phyloP scores from a whole-genome alignment of 1,140 invertebrate genomes.

The Cephus cinctus region DNA sequence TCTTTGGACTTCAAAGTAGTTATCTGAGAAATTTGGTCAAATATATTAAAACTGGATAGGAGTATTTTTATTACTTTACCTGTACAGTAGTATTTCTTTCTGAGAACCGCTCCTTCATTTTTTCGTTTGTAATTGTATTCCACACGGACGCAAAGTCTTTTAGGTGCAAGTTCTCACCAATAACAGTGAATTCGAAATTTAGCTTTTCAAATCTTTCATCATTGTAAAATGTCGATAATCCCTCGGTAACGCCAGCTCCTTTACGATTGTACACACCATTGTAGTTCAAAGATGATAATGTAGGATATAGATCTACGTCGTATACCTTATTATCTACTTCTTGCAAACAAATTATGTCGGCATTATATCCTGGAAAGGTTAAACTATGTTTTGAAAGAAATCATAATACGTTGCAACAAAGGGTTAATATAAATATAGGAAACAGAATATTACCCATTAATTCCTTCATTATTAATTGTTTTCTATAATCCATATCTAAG shows the following conservation, averaged over 20 bases:
- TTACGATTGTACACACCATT: conserved; percentile 69
- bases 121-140: conserved; percentile 63
- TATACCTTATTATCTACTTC: conserved; percentile 87
- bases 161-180: conserved; percentile 61
- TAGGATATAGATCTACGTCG: conserved; percentile 66
- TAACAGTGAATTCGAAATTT: conserved; percentile 35
- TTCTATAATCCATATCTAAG: conserved; percentile 81
- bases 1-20: conserved; percentile 64
- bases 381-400: conserved; percentile 12
- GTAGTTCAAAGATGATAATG: conserved; percentile 60
- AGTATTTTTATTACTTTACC: conserved; percentile 19
- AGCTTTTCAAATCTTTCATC: conserved; percentile 61
- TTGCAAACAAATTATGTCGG: conserved; percentile 88
- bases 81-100: conserved; percentile 65
- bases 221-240: conserved; percentile 76
- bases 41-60: background rate
- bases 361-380: conserved; percentile 73
- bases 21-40: conserved; percentile 47
- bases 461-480: conserved; percentile 81
- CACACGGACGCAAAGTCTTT: conserved; percentile 62
- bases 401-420: conserved; percentile 2
- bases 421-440: conserved; percentile 5
- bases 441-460: conserved; percentile 62
- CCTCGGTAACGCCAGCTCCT: conserved; percentile 73
- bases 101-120: conserved; percentile 62